phyloP scores from a whole-genome alignment of 1,140 invertebrate genomes.

The Hermatobates lingyangjiaoensis region DNA sequence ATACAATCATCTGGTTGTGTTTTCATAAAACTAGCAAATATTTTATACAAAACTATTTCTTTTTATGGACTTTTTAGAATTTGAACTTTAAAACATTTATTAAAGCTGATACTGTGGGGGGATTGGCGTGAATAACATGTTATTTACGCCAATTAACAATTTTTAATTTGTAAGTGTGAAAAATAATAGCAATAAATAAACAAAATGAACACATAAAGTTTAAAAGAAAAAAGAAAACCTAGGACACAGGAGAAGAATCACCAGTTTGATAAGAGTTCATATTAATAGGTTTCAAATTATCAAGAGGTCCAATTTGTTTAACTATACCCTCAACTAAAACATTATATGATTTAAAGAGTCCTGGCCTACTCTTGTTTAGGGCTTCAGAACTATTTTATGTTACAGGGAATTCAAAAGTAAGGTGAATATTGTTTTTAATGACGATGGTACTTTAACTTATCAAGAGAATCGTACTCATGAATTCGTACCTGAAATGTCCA shows the following conservation, averaged over 20 bases:
- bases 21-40: too few relatives aligned
- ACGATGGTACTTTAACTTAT: conserved; percentile 59
- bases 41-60: too few relatives aligned
- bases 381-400: conserved; percentile 5
- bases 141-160: too few relatives aligned
- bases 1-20: too few relatives aligned
- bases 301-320: not conserved
- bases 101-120: too few relatives aligned
- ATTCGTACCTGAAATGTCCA: conserved; percentile 46
- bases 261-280: not conserved
- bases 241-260: not conserved
- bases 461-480: conserved; percentile 39
- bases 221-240: not conserved
- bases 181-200: too few relatives aligned
- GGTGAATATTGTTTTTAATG: conserved; percentile 42
- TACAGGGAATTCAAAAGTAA: conserved; percentile 46
- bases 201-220: not conserved
- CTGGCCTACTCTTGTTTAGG: not conserved
- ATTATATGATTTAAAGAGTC: not conserved
- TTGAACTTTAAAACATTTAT: too few relatives aligned
- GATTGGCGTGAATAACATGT: too few relatives aligned
- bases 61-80: too few relatives aligned
- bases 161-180: too few relatives aligned
- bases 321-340: not conserved
- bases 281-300: not conserved